A percentile compares a stretch with the other conserved stretches of the same genome.
Evolutionary conservation across 1,140 invertebrate genomes (phyloP).

Genomic region (Drosophila kikkawai): DNA sequence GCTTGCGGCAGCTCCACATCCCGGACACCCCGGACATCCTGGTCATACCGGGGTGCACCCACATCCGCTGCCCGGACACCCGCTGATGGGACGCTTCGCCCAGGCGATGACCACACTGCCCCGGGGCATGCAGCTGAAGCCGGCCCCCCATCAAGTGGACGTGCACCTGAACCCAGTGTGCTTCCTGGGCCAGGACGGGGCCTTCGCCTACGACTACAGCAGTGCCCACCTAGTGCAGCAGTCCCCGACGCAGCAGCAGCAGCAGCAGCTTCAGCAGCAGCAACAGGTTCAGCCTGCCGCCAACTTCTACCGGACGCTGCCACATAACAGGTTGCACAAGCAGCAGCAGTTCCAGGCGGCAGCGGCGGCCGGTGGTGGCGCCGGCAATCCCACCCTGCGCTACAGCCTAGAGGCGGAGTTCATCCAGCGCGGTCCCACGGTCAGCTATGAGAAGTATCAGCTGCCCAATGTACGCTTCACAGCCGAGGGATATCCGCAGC

Average conservation of each 20-base stretch:
- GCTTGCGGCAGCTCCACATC: constrained; percentile 56
- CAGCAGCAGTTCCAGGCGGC: constrained; percentile 86
- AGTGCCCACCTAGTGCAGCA: constrained; percentile 76
- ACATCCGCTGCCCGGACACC: constrained; percentile 43
- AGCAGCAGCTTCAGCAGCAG: constrained; percentile 37
- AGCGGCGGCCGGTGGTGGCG: constrained; percentile 85
- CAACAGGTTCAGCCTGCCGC: constrained; percentile 43
- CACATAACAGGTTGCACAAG: constrained; percentile 88
- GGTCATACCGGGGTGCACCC: constrained; percentile 14
- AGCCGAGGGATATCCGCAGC: constrained; percentile 90
- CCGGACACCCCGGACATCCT: constrained; percentile 20
- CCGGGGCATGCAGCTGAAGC: constrained; percentile 85
- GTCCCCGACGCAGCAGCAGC: constrained; percentile 54
- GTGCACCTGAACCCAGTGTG: constrained; percentile 89
- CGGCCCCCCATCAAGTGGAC: constrained; percentile 88
- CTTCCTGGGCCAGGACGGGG: constrained; percentile 90
- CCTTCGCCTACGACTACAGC: constrained; percentile 92
- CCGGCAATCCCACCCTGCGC: constrained; percentile 87
- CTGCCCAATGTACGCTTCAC: constrained; percentile 90
- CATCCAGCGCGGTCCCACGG: constrained; percentile 85
- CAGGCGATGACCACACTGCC: constrained; percentile 86
- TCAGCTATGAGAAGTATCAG: constrained; percentile 86
- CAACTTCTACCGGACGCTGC: constrained; percentile 89
- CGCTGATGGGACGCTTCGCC: constrained; percentile 75
- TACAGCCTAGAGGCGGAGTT: constrained; percentile 90